Evolutionary conservation across 1,140 invertebrate genomes (phyloP).

Genomic region (Diabrotica virgifera): DNA sequence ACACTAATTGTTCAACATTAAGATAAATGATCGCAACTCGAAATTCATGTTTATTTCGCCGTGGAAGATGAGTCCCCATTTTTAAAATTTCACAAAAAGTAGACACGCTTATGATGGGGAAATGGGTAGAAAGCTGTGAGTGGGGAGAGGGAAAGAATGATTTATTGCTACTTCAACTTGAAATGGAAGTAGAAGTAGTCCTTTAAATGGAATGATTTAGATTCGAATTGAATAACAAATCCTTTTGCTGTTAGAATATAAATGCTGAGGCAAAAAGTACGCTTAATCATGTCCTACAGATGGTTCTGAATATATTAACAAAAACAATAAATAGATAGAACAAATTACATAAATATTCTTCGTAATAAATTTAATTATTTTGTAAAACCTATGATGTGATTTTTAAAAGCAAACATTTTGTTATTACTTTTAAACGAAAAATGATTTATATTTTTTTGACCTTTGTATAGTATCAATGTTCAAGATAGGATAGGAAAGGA

Average conservation of each 20-base stretch:
- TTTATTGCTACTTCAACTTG: conserved; percentile 1
- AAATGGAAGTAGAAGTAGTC: conserved; percentile 2
- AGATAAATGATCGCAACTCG: conserved; percentile 31
- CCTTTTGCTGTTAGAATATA: background rate
- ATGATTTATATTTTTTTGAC: no score
- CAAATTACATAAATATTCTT: no score
- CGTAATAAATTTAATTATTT: no score
- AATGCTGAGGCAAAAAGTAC: background rate
- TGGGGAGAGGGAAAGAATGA: background rate
- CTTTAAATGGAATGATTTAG: conserved; percentile 3
- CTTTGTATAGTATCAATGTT: no score
- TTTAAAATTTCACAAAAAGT: conserved; percentile 5
- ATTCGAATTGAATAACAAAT: conserved; percentile 1
- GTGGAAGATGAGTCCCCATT: conserved; percentile 10
- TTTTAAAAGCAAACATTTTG: no score
- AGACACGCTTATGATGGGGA: conserved; percentile 1
- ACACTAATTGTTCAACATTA: conserved; percentile 38
- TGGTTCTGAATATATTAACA: background rate
- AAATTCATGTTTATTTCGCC: conserved; percentile 17
- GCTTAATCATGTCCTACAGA: background rate
- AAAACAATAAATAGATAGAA: background rate
- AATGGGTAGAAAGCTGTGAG: background rate
- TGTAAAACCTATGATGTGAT: no score
- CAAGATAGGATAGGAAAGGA: no score
- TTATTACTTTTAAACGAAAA: no score